Conservation (phyloP, 2,888 invertebrate genomes). For the Boloria selene region DNA sequence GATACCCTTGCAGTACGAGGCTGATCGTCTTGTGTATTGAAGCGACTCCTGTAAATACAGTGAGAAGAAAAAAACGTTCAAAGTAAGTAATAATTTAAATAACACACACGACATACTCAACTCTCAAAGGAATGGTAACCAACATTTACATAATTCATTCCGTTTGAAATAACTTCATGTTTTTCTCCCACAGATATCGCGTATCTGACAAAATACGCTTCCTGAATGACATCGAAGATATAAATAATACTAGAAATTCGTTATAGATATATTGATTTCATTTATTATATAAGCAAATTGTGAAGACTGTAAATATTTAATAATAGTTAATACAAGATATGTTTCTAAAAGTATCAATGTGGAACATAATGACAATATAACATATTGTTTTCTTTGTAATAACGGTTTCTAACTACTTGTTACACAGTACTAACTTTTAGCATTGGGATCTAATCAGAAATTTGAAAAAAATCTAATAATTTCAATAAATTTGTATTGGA, state of each 20-base stretch:
- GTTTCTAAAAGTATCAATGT: slow-evolving; percentile 63
- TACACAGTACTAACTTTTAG: not conserved
- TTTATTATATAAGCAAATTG: slow-evolving; percentile 52
- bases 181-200: slow-evolving; percentile 58
- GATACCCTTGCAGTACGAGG: slow-evolving; percentile 92
- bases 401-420: slow-evolving; percentile 43
- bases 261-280: slow-evolving; percentile 57
- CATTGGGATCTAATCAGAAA: no score
- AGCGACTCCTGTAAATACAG: slow-evolving; percentile 85
- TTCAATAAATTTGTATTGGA: no score
- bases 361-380: slow-evolving; percentile 80
- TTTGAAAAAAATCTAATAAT: no score
- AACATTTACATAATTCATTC: slow-evolving; percentile 34
- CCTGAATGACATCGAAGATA: slow-evolving; percentile 58
- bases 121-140: slow-evolving; percentile 1
- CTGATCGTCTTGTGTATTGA: slow-evolving; percentile 96
- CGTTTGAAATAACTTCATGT: slow-evolving; percentile 36
- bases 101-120: slow-evolving; percentile 11
- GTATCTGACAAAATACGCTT: slow-evolving; percentile 54
- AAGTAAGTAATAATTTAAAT: slow-evolving; percentile 58
- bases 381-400: slow-evolving; percentile 42
- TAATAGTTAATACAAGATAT: slow-evolving; percentile 51
- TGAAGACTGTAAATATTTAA: slow-evolving; percentile 72
- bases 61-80: slow-evolving; percentile 82
- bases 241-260: slow-evolving; percentile 61